phyloP scores from a whole-genome alignment of 2,113 vertebrate genomes.

The Trochalopteron elliotii region DNA sequence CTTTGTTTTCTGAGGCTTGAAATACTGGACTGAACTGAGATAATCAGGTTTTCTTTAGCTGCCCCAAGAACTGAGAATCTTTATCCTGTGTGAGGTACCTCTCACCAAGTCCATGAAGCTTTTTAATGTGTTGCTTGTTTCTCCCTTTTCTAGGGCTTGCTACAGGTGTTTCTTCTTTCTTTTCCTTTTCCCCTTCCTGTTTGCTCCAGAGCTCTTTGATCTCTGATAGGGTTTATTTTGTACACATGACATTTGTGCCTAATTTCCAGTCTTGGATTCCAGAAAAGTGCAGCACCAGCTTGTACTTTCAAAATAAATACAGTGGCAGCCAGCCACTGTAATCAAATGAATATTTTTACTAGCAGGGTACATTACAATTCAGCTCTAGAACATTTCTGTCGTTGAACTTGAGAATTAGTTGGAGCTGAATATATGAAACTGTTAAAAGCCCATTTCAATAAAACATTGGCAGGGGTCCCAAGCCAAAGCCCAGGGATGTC shows the following conservation, averaged over 20 bases:
- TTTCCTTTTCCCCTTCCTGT: not conserved
- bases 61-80: not conserved
- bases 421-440: not conserved
- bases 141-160: not conserved
- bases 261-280: not conserved
- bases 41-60: not conserved
- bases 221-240: not conserved
- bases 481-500: not conserved
- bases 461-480: not conserved
- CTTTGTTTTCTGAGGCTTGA: not conserved
- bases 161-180: not conserved
- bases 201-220: not conserved
- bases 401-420: not conserved
- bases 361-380: not conserved
- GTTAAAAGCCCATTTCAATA: slow-evolving; percentile 27
- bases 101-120: not conserved
- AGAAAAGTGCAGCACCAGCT: not conserved
- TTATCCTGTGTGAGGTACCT: not conserved
- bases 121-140: not conserved
- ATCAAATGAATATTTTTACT: slow-evolving; percentile 8
- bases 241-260: not conserved
- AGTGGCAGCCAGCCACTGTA: not conserved
- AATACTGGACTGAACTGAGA: not conserved
- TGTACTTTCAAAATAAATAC: not conserved
- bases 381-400: not conserved